phyloP scores from a whole-genome alignment of 2,113 vertebrate species.

The Toxotes chatareus region DNA sequence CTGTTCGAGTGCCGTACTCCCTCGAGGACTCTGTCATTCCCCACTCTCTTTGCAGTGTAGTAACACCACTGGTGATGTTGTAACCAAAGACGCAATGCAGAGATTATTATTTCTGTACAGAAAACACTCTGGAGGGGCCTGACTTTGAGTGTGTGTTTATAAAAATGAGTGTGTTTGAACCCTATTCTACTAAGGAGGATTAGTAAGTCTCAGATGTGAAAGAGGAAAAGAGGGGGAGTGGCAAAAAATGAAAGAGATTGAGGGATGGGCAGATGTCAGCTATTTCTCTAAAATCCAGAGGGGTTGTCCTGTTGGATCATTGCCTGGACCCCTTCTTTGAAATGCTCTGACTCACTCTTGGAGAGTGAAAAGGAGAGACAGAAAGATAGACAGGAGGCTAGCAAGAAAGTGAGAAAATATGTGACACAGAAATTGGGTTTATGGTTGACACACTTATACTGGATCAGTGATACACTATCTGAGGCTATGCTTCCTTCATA shows the following conservation, averaged over 20 bases:
- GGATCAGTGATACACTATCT: slow-evolving; percentile 30
- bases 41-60: slow-evolving; percentile 9
- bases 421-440: slow-evolving; percentile 43
- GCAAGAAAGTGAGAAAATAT: slow-evolving; percentile 17
- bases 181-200: slow-evolving; percentile 63
- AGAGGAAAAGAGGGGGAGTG: slow-evolving; percentile 44
- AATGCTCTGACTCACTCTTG: slow-evolving; percentile 61
- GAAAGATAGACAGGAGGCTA: slow-evolving; percentile 21
- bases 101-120: slow-evolving; percentile 33
- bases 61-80: slow-evolving; percentile 15
- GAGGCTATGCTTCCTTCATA: slow-evolving; percentile 15
- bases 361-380: slow-evolving; percentile 29
- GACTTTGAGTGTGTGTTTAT: slow-evolving; percentile 13
- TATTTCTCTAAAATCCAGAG: slow-evolving; percentile 74
- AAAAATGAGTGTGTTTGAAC: slow-evolving; percentile 58
- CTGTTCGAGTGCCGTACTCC: slow-evolving; percentile 44
- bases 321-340: slow-evolving; percentile 71
- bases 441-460: slow-evolving; percentile 49
- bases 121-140: slow-evolving; percentile 19
- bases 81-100: slow-evolving; percentile 42
- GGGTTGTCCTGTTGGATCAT: slow-evolving; percentile 69
- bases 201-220: slow-evolving; percentile 68
- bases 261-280: slow-evolving; percentile 77
- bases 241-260: slow-evolving; percentile 54
- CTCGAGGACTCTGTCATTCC: slow-evolving; percentile 42